A percentile compares a stretch with the other conserved stretches of the same genome.
Conservation (phyloP, 2,888 invertebrate species). For the Cataglyphis altisquamis region DNA sequence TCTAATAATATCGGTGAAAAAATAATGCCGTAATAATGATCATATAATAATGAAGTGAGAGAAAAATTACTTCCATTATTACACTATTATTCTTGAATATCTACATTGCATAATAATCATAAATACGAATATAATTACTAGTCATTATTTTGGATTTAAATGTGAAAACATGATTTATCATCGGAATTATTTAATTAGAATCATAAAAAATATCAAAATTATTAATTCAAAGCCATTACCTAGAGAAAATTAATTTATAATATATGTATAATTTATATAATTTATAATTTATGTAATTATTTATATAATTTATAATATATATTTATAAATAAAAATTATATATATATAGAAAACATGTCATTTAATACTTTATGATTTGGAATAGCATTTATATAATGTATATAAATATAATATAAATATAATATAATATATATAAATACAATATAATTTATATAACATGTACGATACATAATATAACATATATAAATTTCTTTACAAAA, state of each 20-base stretch:
- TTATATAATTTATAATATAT: background rate
- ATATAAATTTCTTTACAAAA: background rate
- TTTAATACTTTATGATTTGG: too few relatives aligned
- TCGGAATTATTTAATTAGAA: background rate
- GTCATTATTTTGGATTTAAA: background rate
- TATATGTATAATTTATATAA: background rate
- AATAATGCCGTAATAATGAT: too few relatives aligned
- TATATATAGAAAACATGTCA: background rate
- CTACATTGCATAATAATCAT: background rate
- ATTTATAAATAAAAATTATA: background rate
- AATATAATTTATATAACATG: too few relatives aligned
- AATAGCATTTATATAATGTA: background rate
- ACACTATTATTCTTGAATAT: constrained; percentile 15
- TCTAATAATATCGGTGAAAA: background rate
- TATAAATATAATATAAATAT: too few relatives aligned
- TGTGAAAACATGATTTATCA: background rate
- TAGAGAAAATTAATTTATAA: constrained; percentile 7
- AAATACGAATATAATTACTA: background rate
- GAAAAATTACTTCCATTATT: background rate
- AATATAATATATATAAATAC: too few relatives aligned
- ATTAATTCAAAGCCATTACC: background rate
- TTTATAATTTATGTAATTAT: background rate
- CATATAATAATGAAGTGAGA: background rate
- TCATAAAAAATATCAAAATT: background rate
- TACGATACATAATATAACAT: too few relatives aligned